These are phyloP conservation scores for Pocillopora verrucosa DNA, from an alignment of 64 coral and sea anemone genomes.

Conservation along the genomic window DNA sequence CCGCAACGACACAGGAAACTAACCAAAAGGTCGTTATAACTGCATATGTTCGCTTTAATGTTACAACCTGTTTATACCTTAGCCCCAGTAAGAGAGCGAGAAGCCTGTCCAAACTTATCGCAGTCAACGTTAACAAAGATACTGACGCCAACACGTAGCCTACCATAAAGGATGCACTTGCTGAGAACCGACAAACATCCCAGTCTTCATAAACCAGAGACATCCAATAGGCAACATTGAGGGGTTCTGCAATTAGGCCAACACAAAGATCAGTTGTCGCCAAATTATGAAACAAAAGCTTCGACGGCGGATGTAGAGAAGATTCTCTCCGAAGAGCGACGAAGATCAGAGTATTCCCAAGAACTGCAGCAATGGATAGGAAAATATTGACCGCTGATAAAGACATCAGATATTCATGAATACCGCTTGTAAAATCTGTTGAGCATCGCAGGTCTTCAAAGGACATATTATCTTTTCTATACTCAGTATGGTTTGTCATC, in stretches of 20 bases:
- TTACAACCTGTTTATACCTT: background rate
- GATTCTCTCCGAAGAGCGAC: background rate
- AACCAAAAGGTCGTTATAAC: background rate
- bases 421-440: background rate
- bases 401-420: background rate
- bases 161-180: background rate
- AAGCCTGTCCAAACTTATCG: conserved; percentile 15
- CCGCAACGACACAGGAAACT: background rate
- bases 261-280: conserved; percentile 15
- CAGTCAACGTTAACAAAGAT: background rate
- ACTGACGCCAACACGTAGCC: background rate
- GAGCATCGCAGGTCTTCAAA: background rate
- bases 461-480: background rate
- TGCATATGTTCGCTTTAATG: background rate
- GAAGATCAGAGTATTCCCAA: conserved; percentile 11
- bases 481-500: background rate
- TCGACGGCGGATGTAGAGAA: background rate
- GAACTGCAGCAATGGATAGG: background rate
- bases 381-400: conserved; percentile 7
- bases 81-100: background rate
- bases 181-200: background rate
- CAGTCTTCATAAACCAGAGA: background rate
- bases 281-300: background rate
- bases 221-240: background rate
- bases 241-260: background rate